Evolutionary conservation across 35 echinoderm and acorn worm genomes (phyloP).

Genomic region (Diadema setosum): DNA sequence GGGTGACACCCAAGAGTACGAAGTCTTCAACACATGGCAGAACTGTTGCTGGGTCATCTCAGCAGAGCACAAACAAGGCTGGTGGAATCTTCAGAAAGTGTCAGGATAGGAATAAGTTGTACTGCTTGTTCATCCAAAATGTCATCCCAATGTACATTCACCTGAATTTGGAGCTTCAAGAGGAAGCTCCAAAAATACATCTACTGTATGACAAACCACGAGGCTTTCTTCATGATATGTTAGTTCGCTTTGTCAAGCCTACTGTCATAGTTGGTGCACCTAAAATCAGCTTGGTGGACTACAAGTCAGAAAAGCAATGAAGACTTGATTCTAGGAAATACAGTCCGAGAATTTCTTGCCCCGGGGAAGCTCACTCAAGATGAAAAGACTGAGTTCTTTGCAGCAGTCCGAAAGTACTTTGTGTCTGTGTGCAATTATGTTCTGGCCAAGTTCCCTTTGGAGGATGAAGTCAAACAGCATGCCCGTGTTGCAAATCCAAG

Average conservation of each 20-base stretch:
- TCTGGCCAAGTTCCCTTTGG: conserved; percentile 15
- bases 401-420: conserved; percentile 36
- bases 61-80: background rate
- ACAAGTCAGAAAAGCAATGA: conserved; percentile 27
- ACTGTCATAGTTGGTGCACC: conserved; percentile 6
- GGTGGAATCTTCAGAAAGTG: background rate
- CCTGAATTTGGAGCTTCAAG: conserved; percentile 35
- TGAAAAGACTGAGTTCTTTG: conserved; percentile 1
- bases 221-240: background rate
- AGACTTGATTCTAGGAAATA: conserved; percentile 26
- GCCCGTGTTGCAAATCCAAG: conserved; percentile 13
- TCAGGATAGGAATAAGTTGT: conserved; percentile 41
- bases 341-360: conserved; percentile 4
- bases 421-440: conserved; percentile 27
- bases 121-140: conserved; percentile 29
- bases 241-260: conserved; percentile 54
- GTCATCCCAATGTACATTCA: conserved; percentile 50
- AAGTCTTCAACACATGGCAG: background rate
- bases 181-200: conserved; percentile 35
- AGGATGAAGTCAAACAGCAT: conserved; percentile 26
- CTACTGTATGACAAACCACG: background rate
- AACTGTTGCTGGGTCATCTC: background rate
- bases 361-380: background rate
- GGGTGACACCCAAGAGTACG: background rate
- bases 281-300: conserved; percentile 12